Conservation (phyloP, 2,888 invertebrate species). For the Salpingus planirostris region DNA sequence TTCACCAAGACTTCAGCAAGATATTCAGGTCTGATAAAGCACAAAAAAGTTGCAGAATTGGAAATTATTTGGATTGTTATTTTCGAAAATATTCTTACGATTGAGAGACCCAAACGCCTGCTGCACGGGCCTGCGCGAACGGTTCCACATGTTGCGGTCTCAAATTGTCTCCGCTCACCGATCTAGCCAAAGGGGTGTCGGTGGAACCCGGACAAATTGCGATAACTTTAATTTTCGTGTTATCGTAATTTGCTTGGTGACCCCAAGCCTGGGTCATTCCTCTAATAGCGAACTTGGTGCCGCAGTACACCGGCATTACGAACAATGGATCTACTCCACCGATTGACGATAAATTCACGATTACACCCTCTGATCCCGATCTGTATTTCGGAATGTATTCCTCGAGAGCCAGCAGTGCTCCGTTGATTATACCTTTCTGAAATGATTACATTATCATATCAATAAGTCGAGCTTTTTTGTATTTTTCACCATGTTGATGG, state of each 20-base stretch:
- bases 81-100: too few relatives aligned
- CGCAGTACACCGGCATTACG: conserved; percentile 34
- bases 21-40: conserved; percentile 21
- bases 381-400: conserved; percentile 42
- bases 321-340: conserved; percentile 32
- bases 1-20: conserved; percentile 26
- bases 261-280: conserved; percentile 28
- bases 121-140: too few relatives aligned
- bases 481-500: too few relatives aligned
- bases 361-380: conserved; percentile 42
- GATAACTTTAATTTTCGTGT: conserved; percentile 35
- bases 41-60: too few relatives aligned
- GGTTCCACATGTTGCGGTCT: too few relatives aligned
- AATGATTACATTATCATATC: too few relatives aligned
- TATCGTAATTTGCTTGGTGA: conserved; percentile 29
- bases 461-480: too few relatives aligned
- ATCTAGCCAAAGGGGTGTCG: conserved; percentile 29
- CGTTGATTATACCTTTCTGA: conserved; percentile 40
- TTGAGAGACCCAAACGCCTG: too few relatives aligned
- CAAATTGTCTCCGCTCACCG: too few relatives aligned
- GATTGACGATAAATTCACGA: conserved; percentile 42
- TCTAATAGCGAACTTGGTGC: conserved; percentile 36
- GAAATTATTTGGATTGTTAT: too few relatives aligned
- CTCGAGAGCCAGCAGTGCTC: conserved; percentile 37
- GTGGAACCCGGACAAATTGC: conserved; percentile 40